Conservation (phyloP, 2,797 vertebrate genomes). For the Lacerta viridis region DNA sequence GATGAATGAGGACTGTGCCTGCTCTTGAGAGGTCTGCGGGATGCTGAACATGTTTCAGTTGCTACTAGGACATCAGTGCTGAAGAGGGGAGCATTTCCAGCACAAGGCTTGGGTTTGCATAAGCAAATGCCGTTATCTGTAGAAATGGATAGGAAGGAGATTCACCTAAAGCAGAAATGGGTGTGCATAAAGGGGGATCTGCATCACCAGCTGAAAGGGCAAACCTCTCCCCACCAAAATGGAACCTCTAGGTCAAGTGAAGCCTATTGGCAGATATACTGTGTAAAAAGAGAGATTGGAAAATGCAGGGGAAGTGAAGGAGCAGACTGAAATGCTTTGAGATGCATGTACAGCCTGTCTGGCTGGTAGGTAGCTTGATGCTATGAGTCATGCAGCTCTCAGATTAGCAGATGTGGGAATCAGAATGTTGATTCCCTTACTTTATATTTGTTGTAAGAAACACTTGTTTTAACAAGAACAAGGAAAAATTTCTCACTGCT, state of each 20-base stretch:
- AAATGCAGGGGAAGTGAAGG: not conserved
- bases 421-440: not conserved
- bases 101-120: slow-evolving; percentile 27
- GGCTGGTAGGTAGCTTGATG: not conserved
- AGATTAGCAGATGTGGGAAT: not conserved
- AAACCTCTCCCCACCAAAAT: not conserved
- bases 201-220: not conserved
- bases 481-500: not conserved
- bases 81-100: slow-evolving; percentile 48
- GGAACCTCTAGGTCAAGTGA: not conserved
- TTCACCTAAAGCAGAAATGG: slow-evolving; percentile 33
- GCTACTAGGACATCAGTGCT: slow-evolving; percentile 47
- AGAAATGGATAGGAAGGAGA: slow-evolving; percentile 45
- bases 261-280: slow-evolving; percentile 16
- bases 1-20: slow-evolving; percentile 55
- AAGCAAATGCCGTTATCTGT: slow-evolving; percentile 9
- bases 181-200: not conserved
- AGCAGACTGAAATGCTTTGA: not conserved
- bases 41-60: slow-evolving; percentile 65
- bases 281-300: not conserved
- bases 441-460: not conserved
- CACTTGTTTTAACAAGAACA: slow-evolving; percentile 11
- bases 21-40: slow-evolving; percentile 56
- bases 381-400: not conserved
- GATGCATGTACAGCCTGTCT: slow-evolving; percentile 8